Evolutionary conservation across 1,140 invertebrate species (phyloP), one percentile per base, ranked within the genome.

Genomic region (Drosophila sulfurigaster): DNA sequence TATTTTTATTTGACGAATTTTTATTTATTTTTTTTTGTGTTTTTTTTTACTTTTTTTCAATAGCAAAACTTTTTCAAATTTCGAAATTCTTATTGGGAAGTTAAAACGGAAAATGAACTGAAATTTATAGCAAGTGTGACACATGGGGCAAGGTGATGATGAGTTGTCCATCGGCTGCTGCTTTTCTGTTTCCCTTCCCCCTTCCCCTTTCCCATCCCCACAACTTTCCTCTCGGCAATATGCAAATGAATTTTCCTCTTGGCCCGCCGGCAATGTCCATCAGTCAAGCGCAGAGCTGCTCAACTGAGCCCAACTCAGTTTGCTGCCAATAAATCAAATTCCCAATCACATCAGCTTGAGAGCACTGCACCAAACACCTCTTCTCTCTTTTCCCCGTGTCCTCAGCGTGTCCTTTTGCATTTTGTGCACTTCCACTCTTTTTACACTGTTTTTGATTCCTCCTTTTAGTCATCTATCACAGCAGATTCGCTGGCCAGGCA

Each of bases 251-350:
- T 10, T 57, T 59, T 20, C 0, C n/a, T 43, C 15, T 8, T 13
- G 65, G 51, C 15, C 11, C 64, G 41, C 25, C 54, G 15, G 46
- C 65, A 62, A 58, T 65, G 59, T 46, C 59, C 80, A 82, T 75
- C 51, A 59, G 54, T 75, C 60, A 79, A 79, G 68, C 49, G 41
- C 51, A 28, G 10, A 67, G 57, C 58, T 52, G 76, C 69, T 82
- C 35, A 38, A 38, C 41, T 43, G 41, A 63, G 81, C 38, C 70
- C 70, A 78, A 81, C 72, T 76, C 52, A 76, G 75, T 81, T 85
- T 64, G 59, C 65, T 86, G 82, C 68, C 79, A 86, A 86, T 86
- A 86, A 86, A 86, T 86, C 82, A 86, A 86, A 86, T 79, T 82
- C 65, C 45, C 79, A 81, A 86, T 86, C 82, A 79, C 82, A 86